Conservation (phyloP, 2,888 invertebrate species). For the Germaria angustata region DNA sequence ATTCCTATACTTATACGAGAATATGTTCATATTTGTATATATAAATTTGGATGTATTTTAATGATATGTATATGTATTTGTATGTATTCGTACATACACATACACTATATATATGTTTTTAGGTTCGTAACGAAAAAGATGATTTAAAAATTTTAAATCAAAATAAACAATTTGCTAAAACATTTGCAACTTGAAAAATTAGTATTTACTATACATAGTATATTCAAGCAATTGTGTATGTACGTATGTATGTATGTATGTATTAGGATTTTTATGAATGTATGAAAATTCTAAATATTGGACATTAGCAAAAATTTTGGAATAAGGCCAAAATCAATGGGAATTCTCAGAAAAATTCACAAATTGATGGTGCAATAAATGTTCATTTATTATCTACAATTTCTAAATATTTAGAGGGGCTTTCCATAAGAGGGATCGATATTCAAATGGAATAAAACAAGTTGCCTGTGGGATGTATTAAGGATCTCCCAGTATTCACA, state of each 20-base stretch:
- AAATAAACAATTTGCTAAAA: conserved; percentile 25
- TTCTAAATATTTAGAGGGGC: neutral
- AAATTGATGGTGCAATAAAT: neutral
- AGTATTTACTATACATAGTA: too few species aligned
- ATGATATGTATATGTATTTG: neutral
- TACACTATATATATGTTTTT: neutral
- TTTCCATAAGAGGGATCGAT: too few species aligned
- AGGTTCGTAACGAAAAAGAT: neutral
- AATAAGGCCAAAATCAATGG: conserved; percentile 45
- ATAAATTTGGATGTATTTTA: neutral
- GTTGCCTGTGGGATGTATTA: too few species aligned
- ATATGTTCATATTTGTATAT: neutral
- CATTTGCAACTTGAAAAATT: neutral
- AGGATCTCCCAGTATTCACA: too few species aligned
- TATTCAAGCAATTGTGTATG: too few species aligned
- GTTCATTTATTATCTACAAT: neutral
- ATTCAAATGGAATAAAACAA: too few species aligned
- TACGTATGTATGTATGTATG: neutral
- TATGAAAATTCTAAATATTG: conserved; percentile 18
- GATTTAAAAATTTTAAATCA: neutral
- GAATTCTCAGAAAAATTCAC: conserved; percentile 43
- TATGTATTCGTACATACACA: neutral
- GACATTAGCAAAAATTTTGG: conserved; percentile 53
- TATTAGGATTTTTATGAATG: neutral
- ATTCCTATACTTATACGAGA: neutral